Evolutionary conservation across 2,888 invertebrate species (phyloP), one percentile per base, ranked within the genome.

Genomic region (Drosophila aldrichi): DNA sequence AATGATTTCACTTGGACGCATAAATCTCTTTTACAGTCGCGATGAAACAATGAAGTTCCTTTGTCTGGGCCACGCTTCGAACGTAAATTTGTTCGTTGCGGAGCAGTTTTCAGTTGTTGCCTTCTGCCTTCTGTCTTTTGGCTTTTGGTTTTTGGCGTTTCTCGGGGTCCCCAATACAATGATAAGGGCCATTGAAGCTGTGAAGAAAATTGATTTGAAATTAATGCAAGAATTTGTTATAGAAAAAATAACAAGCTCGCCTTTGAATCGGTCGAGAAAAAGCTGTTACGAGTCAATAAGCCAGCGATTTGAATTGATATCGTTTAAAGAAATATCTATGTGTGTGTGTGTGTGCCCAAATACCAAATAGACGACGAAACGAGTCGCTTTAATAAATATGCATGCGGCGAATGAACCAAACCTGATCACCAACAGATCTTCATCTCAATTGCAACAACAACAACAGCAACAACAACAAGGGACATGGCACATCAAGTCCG

Each of bases 201-300:
- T 91, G 91, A 90, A 91, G 88, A 90, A 91, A 91, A 91, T 91
- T 91, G 91, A 91, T 91, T 91, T 85, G 90, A 92, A 92, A 91
- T 91, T 91, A 91, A 91, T 91, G 91, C 91, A 91, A 88, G 91
- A 92, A 92, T 92, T 90, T 90, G 86, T 89, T 91, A 81, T 86
- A 87, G 83, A 88, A 88, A 88, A 89, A 85, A 81, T 77, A 89
- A 88, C 90, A 89, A 87, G 88, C 88, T 85, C 74, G 76, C 85
- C 74, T 89, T 80, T 78, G 85, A 86, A 88, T 83, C 75, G 89
- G 57, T 86, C 79, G 76, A 75, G 73, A 79, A 83, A 88, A 82
- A 84, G 79, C 86, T 86, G 79, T 88, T 85, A 70, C 74, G 73
- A 79, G 81, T 80, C 81, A 79, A 79, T 79, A 79, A 79, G 82